Percentiles rank a stretch among this genome's conserved stretches.
Evolutionary conservation across 1,140 invertebrate species (phyloP).

Genomic region (Drosophila punjabiensis): DNA sequence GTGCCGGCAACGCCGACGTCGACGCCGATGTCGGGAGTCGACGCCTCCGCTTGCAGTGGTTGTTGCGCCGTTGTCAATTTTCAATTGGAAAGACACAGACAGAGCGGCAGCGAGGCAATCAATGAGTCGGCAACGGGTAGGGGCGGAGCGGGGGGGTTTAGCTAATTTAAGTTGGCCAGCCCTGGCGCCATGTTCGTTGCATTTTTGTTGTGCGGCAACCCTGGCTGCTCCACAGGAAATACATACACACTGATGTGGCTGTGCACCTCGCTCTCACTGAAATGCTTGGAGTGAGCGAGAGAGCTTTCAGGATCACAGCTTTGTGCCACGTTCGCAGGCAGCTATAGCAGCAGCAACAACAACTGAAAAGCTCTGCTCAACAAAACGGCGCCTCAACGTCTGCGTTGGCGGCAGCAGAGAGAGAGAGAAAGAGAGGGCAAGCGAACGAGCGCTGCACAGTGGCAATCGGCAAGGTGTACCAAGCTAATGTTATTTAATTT

Average conservation of each 20-base stretch:
- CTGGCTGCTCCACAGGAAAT: slow-evolving; percentile 66
- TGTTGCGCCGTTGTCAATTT: slow-evolving; percentile 77
- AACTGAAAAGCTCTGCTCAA: slow-evolving; percentile 40
- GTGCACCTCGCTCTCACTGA: slow-evolving; percentile 6
- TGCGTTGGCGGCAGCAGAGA: slow-evolving; percentile 57
- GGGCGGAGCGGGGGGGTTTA: slow-evolving; percentile 41
- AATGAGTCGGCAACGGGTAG: slow-evolving; percentile 4
- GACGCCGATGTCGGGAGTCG: slow-evolving; percentile 16
- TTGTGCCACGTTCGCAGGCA: slow-evolving; percentile 58
- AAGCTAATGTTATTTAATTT: slow-evolving; percentile 82
- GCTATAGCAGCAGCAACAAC: slow-evolving; percentile 2
- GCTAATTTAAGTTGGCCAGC: slow-evolving; percentile 72
- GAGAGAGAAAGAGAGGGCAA: not conserved
- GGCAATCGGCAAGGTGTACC: slow-evolving; percentile 79
- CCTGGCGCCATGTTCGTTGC: slow-evolving; percentile 60
- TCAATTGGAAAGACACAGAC: slow-evolving; percentile 72
- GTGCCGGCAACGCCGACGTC: slow-evolving; percentile 37
- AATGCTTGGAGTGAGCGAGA: not conserved
- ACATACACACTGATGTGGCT: not conserved
- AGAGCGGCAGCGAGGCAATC: slow-evolving; percentile 52
- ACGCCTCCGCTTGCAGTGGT: slow-evolving; percentile 63
- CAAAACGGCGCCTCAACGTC: slow-evolving; percentile 63
- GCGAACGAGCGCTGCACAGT: slow-evolving; percentile 47
- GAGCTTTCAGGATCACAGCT: slow-evolving; percentile 43
- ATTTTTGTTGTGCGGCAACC: slow-evolving; percentile 41